phyloP scores from a whole-genome alignment of 2,113 vertebrate genomes.

The Actinemys pallida region DNA sequence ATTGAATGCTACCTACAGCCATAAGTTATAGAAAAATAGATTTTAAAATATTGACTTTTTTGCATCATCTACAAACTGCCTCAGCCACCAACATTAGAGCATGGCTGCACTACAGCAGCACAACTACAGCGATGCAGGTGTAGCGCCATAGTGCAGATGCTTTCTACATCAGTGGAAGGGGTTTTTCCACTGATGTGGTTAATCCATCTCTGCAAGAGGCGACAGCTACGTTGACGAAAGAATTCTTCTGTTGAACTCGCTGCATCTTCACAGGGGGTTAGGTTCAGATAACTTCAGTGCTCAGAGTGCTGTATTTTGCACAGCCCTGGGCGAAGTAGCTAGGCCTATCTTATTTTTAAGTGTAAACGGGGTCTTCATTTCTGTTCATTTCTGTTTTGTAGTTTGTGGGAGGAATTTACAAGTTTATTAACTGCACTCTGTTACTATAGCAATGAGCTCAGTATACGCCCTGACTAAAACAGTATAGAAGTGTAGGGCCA shows the following conservation, averaged over 20 bases:
- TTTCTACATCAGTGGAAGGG: background rate
- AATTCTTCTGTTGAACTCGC: too few relatives aligned
- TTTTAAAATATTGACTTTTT: background rate
- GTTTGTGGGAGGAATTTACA: background rate
- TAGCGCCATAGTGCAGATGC: background rate
- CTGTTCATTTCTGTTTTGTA: background rate
- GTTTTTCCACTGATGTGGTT: background rate
- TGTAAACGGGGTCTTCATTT: background rate
- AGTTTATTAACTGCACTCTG: background rate
- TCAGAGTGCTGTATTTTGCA: background rate
- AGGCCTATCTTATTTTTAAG: background rate
- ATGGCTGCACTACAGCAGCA: background rate
- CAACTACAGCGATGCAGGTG: background rate
- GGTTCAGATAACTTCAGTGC: background rate
- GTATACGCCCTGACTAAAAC: background rate
- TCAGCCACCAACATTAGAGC: background rate
- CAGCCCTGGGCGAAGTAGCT: background rate
- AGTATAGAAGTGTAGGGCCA: background rate
- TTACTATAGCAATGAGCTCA: background rate
- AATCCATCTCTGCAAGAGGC: background rate
- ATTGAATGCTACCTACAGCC: background rate
- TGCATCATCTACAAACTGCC: background rate
- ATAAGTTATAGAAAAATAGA: background rate
- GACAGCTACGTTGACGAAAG: background rate
- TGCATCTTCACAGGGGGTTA: too few relatives aligned